Evolutionary conservation across 2,797 vertebrate genomes (phyloP).

Genomic region (Pelobates cultripes): DNA sequence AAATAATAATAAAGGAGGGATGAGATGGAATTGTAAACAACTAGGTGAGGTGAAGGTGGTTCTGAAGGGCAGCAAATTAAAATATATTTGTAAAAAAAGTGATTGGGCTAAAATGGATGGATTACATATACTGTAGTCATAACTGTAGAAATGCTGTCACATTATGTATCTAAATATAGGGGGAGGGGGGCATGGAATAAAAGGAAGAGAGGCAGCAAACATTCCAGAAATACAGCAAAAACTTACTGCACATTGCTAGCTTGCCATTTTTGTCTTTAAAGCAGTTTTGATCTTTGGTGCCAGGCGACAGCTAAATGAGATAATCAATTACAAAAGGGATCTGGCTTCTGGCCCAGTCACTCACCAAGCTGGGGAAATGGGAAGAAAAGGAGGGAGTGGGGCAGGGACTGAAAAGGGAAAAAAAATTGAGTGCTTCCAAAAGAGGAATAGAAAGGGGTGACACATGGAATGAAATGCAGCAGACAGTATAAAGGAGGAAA

Average conservation of each 20-base stretch:
- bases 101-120: too few relatives aligned
- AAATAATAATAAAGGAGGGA: too few relatives aligned
- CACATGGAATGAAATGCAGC: not conserved
- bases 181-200: too few relatives aligned
- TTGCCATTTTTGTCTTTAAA: not conserved
- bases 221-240: not conserved
- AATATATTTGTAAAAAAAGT: too few relatives aligned
- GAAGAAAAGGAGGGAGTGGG: not conserved
- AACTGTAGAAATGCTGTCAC: too few relatives aligned
- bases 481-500: not conserved
- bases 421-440: not conserved
- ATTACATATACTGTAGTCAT: too few relatives aligned
- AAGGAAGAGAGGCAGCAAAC: not conserved
- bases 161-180: not conserved
- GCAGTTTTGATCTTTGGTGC: slow-evolving; percentile 4
- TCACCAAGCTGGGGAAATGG: slow-evolving; percentile 12
- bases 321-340: slow-evolving; percentile 15
- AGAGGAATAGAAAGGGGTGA: not conserved
- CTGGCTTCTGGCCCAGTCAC: slow-evolving; percentile 12
- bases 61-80: too few relatives aligned
- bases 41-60: too few relatives aligned
- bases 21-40: too few relatives aligned
- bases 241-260: not conserved
- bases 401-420: not conserved
- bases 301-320: slow-evolving; percentile 16